Evolutionary conservation across 1,140 invertebrate species (phyloP), one percentile per base, ranked within the genome.

Genomic region (Idris sp.): DNA sequence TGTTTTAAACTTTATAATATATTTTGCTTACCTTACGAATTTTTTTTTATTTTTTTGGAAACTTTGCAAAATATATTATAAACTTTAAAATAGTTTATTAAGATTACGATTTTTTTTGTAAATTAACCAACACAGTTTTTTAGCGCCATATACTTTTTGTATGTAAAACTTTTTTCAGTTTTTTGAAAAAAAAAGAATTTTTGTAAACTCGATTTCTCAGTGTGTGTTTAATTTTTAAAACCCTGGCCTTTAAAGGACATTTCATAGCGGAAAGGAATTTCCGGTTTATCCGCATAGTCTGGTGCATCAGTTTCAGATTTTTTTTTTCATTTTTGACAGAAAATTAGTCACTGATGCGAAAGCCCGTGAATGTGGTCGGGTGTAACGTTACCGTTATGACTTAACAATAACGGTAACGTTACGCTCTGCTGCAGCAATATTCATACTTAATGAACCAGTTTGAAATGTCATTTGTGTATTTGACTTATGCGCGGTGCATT

Each of bases 371-470:
- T 30, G 56, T 13, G 18, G 53, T 35, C 19, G 11, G 31, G 30
- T 40, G 14, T 31, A 30, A 46, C 14, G 43, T 61, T 61, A 61
- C 43, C 41, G 33, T 61, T 61, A 48, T 7, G 33, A 28, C 22
- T 61, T 48, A 48, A 61, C 56, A 61, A 61, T 61, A 61, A 61
- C 56, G 56, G 56, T 48, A 36, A 40, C 16, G 43, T 48, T 59
- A 48, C 43, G 41, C 56, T 19, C 13, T 15, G 26, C 38, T 43
- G 53, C 43, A 38, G 56, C 22, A 38, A 38, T 28, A 59, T 59
- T 36, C 56, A 28, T 18, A 46, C 48, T 59, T 38, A 59, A 46
- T 18, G 25, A 49, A 40, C 43, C 25, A 16, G 33, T 49, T 44
- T 44, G 18, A 46, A 56, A 58, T 58, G 40, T 58, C 40, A 58